phyloP scores from a whole-genome alignment of 2,888 invertebrate species.

The Drosophila planitibia region DNA sequence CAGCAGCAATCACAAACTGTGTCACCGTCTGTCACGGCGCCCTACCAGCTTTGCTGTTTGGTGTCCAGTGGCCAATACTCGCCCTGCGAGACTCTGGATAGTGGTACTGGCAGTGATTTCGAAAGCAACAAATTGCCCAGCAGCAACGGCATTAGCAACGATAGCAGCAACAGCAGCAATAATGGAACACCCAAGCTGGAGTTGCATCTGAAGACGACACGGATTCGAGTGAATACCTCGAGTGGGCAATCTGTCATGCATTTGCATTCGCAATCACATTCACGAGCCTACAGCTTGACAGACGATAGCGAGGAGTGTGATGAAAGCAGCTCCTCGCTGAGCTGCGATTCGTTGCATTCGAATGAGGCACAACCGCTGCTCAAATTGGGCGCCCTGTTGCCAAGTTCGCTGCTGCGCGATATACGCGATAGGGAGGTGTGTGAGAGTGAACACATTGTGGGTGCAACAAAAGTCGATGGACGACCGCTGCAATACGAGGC shows the following conservation, averaged over 20 bases:
- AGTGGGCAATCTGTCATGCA: constrained; percentile 85
- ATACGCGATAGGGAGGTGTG: constrained; percentile 88
- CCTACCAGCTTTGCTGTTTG: constrained; percentile 84
- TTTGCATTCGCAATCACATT: constrained; percentile 11
- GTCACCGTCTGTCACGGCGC: constrained; percentile 7
- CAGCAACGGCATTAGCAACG: constrained; percentile 70
- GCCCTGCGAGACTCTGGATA: constrained; percentile 92
- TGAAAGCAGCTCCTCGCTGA: constrained; percentile 89
- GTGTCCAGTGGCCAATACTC: constrained; percentile 94
- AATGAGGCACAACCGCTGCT: constrained; percentile 86
- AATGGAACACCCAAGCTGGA: constrained; percentile 82
- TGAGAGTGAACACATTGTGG: constrained; percentile 42
- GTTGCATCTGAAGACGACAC: constrained; percentile 83
- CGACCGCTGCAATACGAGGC: constrained; percentile 87
- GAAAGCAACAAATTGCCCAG: constrained; percentile 85
- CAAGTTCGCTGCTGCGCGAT: constrained; percentile 89
- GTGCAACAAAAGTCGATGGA: constrained; percentile 78
- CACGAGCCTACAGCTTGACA: constrained; percentile 87
- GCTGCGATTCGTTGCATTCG: constrained; percentile 93
- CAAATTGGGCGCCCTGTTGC: constrained; percentile 81
- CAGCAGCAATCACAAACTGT: constrained; percentile 26
- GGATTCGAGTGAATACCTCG: constrained; percentile 84
- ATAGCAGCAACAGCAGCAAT: constrained; percentile 74
- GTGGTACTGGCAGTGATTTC: constrained; percentile 93
- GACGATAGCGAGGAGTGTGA: constrained; percentile 88